These are phyloP conservation scores for Dreissena polymorpha DNA, from an alignment of 1,140 invertebrate genomes.

Conservation along the genomic window DNA sequence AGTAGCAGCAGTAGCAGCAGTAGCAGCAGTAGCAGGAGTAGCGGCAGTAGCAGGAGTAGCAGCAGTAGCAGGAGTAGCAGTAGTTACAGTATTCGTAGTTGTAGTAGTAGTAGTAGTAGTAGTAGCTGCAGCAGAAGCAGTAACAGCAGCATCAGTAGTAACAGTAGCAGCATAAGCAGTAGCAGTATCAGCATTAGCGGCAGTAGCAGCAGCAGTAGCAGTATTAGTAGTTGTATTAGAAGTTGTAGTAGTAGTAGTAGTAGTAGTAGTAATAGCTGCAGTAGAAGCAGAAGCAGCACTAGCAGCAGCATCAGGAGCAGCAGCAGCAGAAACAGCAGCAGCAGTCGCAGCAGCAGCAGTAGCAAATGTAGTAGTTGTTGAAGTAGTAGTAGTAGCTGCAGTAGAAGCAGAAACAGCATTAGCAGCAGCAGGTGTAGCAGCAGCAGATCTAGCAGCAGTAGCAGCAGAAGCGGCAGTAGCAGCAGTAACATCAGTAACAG, in stretches of 20 bases:
- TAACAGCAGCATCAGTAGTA: neutral
- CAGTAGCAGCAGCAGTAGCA: no score
- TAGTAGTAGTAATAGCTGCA: no score
- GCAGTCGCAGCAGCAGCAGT: neutral
- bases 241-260: no score
- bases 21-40: neutral
- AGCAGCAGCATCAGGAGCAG: conserved; percentile 6
- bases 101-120: no score
- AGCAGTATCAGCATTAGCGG: no score
- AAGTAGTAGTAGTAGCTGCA: neutral
- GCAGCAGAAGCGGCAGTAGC: neutral
- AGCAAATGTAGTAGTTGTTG: neutral
- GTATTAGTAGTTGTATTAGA: no score
- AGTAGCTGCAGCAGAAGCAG: conserved; percentile 3
- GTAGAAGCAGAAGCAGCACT: neutral
- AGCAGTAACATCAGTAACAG: neutral
- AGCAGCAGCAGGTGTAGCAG: neutral
- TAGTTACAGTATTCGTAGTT: no score
- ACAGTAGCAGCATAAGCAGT: neutral
- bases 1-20: neutral
- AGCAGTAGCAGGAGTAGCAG: neutral
- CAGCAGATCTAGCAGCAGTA: neutral
- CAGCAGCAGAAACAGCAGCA: neutral
- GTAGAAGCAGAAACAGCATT: neutral
- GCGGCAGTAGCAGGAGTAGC: neutral